A percentile compares a stretch with the other conserved stretches of the same genome.
These are phyloP conservation scores for Uria lomvia DNA, from an alignment of 2,113 vertebrate species.

Conservation along the genomic window DNA sequence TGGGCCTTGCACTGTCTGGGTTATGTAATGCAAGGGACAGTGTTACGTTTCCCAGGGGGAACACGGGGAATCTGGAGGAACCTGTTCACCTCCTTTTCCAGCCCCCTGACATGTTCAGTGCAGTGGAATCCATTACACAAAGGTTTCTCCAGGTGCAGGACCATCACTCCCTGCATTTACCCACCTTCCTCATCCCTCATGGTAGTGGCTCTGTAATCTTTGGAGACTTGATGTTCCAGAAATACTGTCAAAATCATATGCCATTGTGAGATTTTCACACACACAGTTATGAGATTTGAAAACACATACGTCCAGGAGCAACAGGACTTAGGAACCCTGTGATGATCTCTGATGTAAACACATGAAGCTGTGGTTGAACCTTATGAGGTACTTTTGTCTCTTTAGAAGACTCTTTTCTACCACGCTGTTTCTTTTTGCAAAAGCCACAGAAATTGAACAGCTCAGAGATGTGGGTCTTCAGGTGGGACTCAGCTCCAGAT, in stretches of 20 bases:
- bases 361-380: neutral
- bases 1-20: neutral
- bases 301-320: neutral
- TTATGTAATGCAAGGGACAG: neutral
- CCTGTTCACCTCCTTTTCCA: neutral
- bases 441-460: neutral
- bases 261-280: neutral
- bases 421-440: neutral
- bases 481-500: neutral
- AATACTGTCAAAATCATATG: neutral
- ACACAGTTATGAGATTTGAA: neutral
- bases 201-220: neutral
- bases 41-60: accelerated
- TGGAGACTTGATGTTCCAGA: neutral
- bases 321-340: neutral
- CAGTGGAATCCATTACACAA: neutral
- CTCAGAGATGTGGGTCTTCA: neutral
- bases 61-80: neutral
- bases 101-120: accelerated
- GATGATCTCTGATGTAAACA: neutral
- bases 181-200: neutral
- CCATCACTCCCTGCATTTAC: neutral
- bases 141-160: neutral
- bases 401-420: neutral
- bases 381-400: neutral